Evolutionary conservation across 2,797 vertebrate species (phyloP), one percentile per base, ranked within the genome.

Genomic region (Malacoraja senta): DNA sequence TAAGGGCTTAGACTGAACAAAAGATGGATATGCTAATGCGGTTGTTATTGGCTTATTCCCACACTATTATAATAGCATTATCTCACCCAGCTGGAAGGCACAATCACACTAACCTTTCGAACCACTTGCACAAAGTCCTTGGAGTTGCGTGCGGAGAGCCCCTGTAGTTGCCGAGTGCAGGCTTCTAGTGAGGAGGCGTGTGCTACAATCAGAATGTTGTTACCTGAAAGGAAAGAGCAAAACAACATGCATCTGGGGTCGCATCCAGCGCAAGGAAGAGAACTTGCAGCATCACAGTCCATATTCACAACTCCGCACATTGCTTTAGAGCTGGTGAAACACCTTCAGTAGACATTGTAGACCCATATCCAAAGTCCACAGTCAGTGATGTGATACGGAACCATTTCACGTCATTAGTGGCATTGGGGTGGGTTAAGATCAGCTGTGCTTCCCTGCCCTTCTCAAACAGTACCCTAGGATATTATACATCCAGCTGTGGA

Each of bases 101-200:
- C 84, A 88, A 29, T 74, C 80, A 7, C 3, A 65, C 95, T 94
- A 94, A 99, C 99, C 98, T 99, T 99, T 94, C 99, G 96, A 94
- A 99, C 99, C 95, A 99, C 98, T 96, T 99, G 99, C 44, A 99
- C 98, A 91, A 99, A 99, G 96, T 99, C 99, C 97, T 99, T 99
- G 95, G 98, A 97, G 96, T 98, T 99, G 96, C 99, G 98, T 0
- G 98, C 98, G 0, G 96, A 98, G 84, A 99, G 97, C 93, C 99
- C 99, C 93, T 99, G 98, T 93, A 99, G 98, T 91, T 99, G 99
- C 94, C 99, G 98, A 94, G 99, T 99, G 84, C 98, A 99, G 0
- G 98, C 99, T 96, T 99, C 99, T 81, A 99, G 97, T 93, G 99
- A 99, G 93, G 99, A 99, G 0, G 99, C 99, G 0, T 99, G 99